These are phyloP conservation scores for Cichladusa arquata DNA, from an alignment of 2,113 vertebrate species.

Conservation along the genomic window DNA sequence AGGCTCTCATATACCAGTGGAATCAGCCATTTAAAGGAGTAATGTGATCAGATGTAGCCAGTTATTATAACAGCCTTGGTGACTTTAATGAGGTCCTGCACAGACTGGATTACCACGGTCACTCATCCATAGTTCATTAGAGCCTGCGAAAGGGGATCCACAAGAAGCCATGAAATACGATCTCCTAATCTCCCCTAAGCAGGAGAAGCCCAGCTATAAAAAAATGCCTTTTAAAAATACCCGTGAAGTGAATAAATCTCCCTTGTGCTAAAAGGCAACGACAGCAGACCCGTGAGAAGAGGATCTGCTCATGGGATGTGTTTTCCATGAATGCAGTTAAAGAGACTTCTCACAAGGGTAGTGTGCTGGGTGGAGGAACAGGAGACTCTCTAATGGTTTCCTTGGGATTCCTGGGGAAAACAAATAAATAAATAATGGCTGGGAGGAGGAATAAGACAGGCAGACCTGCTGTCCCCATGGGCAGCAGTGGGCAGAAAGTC, in stretches of 20 bases:
- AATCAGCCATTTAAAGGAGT: conserved; percentile 12
- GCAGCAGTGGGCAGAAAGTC: neutral
- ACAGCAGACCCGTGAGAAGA: neutral
- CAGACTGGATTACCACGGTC: conserved; percentile 61
- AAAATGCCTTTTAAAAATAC: conserved; percentile 52
- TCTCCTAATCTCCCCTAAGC: conserved; percentile 59
- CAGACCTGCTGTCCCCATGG: neutral
- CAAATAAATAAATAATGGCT: neutral
- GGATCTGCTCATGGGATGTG: neutral
- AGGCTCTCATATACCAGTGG: neutral
- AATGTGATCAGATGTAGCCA: conserved; percentile 55
- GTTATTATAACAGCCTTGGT: conserved; percentile 27
- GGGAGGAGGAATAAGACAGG: neutral
- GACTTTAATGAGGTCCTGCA: conserved; percentile 60
- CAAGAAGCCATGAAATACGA: conserved; percentile 55
- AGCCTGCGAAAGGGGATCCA: conserved; percentile 48
- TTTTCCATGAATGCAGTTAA: neutral
- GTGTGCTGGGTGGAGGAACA: neutral
- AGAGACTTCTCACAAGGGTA: neutral
- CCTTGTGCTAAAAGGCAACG: conserved; percentile 1
- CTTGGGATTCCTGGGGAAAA: neutral
- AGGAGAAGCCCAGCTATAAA: conserved; percentile 52
- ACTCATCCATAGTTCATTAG: conserved; percentile 71
- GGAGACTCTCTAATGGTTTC: neutral
- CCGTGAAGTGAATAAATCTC: conserved; percentile 58